Base-by-base conservation (phyloP, 2,888 invertebrate genomes). In the Phanerotoma sp. region DNA sequence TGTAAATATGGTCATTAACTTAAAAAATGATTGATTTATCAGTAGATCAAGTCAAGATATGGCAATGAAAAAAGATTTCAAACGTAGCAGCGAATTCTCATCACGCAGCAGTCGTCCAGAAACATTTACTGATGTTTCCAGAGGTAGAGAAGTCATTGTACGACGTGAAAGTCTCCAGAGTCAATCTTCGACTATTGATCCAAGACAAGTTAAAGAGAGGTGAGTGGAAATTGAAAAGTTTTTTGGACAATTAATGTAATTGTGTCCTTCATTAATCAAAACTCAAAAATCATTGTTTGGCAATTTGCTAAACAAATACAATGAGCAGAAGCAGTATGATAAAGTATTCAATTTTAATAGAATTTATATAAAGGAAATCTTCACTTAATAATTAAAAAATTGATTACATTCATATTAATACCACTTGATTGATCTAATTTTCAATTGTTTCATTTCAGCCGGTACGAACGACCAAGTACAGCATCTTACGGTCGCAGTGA, bases 181-280 rank as follows among this genome's bases (percentile, higher is more conserved):
- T 4, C 61, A 68, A 16, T 57, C 74, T 16, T 65, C 74, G 25
- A 68, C 77, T 35, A 69, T 74, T 25, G 77, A 77, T 62, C 74
- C 76, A 21, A 71, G 77, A 38, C 76, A 74, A 62, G 73, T 72
- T 5, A 77, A 77, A 63, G 76, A 77, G 55, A 74, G 73, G 76
- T 75, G 57, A 46, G 57, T 62, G 37, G 13, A 33, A 47, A 47
- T 46, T 40, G 18, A 15, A 35, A 18, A 22, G n/a, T n/a, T n/a
- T n/a, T n/a, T n/a, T n/a, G n/a, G n/a, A n/a, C n/a, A n/a, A n/a
- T n/a, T n/a, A n/a, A n/a, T n/a, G n/a, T n/a, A n/a, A n/a, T n/a
- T n/a, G n/a, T n/a, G n/a, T n/a, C n/a, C n/a, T n/a, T n/a, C n/a
- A n/a, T n/a, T n/a, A n/a, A n/a, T n/a, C n/a, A n/a, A n/a, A n/a